phyloP scores from a whole-genome alignment of 2,797 vertebrate species.

The Loris lydekkerianus region DNA sequence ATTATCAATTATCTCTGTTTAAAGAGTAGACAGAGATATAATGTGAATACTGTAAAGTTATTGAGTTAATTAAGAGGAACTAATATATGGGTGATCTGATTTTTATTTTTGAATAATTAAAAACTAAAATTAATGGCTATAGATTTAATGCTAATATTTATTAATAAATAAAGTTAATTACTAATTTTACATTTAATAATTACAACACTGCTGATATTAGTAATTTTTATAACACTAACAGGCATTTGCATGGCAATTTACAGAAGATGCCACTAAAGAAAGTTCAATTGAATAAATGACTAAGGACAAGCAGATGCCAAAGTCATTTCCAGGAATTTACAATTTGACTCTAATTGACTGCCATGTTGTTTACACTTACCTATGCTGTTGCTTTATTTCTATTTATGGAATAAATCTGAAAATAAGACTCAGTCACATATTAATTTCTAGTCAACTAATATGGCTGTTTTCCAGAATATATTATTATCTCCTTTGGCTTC shows the following conservation, averaged over 20 bases:
- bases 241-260: neutral
- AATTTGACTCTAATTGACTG: neutral
- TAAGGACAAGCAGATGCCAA: neutral
- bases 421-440: neutral
- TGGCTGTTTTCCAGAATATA: neutral
- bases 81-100: neutral
- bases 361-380: neutral
- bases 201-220: neutral
- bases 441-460: slow-evolving; percentile 8
- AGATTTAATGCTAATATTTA: neutral
- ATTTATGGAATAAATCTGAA: neutral
- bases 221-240: neutral
- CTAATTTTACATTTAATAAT: neutral
- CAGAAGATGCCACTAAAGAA: neutral
- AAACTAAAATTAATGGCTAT: neutral
- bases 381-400: neutral
- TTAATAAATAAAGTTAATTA: neutral
- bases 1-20: neutral
- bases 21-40: neutral
- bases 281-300: neutral
- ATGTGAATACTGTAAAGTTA: slow-evolving; percentile 23
- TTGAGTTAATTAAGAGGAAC: neutral
- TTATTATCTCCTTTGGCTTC: neutral
- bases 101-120: neutral
- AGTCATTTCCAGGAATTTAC: neutral